Evolutionary conservation across 92 coral and sea anemone genomes (phyloP), one percentile per base, ranked within the genome.

Genomic region (Umimayanthus kanabou): DNA sequence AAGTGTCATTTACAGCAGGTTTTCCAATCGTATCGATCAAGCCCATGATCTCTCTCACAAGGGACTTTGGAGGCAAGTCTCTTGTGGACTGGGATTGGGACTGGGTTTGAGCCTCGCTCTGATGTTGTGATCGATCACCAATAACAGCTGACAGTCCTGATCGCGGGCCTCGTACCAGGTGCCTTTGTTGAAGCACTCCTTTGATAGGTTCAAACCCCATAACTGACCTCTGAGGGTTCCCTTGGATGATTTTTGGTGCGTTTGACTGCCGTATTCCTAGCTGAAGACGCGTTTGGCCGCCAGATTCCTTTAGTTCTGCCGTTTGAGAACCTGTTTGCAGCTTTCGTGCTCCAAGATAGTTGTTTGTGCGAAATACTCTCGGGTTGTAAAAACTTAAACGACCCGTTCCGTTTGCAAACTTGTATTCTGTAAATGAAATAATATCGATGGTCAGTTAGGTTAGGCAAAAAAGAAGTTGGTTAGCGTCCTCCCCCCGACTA

Each of bases 401-500:
- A 22, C 87, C 87, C 6, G 87, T 83, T 53, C 86, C 76, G 39
- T 82, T 82, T 66, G 86, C 86, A 82, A 82, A 82, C 20, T 82
- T 82, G 64, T 83, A 69, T 25, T 42, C 87, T 83, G 66, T 18
- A 26, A 83, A 69, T 23, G 0, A 45, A 25, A 42, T 23, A 18
- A 4, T n/a, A 69, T 5, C 6, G 7, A 61, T 16, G 67, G 67
- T 16, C 67, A 18, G 3, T 9, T 8, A 13, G 16, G 0, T 50
- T 50, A 50, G 16, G 16, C 9, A 50, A 9, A 50, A 11, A 11
- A 50, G 16, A 45, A 45, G 9, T 45, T 45, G 4, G 49, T 45
- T 45, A 45, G 49, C 9, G 49, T 45, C 49, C 49, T n/a, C 49
- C 3, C 6, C 9, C 49, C 49, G 49, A 45, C 49, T 45, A 45